Percentiles rank a stretch among this genome's conserved stretches.
Evolutionary conservation across 2,797 vertebrate species (phyloP).

Genomic region (Aythya fuligula): DNA sequence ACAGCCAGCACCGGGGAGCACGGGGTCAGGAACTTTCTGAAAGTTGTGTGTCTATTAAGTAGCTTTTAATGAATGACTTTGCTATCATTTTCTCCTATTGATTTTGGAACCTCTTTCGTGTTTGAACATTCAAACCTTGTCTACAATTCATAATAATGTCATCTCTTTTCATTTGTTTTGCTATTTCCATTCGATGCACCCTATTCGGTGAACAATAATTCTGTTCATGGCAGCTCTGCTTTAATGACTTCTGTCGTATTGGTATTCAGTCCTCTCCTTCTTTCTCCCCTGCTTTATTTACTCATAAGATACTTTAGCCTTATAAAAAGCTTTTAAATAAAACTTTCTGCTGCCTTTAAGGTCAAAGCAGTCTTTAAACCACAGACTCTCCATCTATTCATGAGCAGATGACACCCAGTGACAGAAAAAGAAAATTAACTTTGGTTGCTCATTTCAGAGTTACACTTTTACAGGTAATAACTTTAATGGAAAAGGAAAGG

Average conservation of each 20-base stretch:
- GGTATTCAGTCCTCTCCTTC: background rate
- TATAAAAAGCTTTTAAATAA: constrained; percentile 19
- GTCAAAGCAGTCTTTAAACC: constrained; percentile 40
- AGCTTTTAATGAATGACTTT: accelerated
- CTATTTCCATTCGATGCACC: background rate
- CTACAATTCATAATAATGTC: accelerated
- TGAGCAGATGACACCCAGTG: background rate
- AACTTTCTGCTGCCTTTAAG: constrained; percentile 20
- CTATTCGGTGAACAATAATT: accelerated
- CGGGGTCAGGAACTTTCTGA: background rate
- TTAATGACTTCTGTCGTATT: background rate
- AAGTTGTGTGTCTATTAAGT: accelerated
- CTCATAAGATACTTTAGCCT: background rate
- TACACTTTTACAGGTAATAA: constrained; percentile 2
- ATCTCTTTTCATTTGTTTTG: background rate
- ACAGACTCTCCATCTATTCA: background rate
- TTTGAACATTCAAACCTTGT: background rate
- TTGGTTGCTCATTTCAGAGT: background rate
- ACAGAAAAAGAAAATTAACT: constrained; percentile 34
- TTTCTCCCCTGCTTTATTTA: background rate
- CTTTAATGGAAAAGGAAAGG: background rate
- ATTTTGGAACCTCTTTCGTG: background rate
- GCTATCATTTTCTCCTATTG: accelerated
- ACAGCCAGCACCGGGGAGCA: background rate
- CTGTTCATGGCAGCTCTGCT: background rate